Evolutionary conservation across 1,140 invertebrate species (phyloP).

Genomic region (Drosophila navojoa): DNA sequence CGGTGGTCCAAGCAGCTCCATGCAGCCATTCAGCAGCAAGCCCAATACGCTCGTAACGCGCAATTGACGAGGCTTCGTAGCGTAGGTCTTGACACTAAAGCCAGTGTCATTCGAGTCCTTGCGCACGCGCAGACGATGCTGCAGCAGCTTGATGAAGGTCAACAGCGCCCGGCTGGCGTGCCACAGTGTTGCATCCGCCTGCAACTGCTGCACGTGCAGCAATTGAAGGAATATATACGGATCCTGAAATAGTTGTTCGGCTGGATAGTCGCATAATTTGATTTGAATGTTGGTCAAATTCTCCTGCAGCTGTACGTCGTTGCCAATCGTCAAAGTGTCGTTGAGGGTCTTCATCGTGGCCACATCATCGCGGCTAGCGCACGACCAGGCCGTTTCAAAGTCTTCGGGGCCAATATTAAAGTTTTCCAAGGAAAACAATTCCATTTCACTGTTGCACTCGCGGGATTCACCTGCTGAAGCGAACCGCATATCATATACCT

Average conservation of each 20-base stretch:
- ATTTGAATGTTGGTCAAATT: constrained; percentile 53
- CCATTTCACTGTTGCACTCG: constrained; percentile 1
- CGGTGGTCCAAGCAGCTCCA: constrained; percentile 13
- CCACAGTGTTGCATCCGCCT: background rate
- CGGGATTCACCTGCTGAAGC: background rate
- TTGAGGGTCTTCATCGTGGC: constrained; percentile 50
- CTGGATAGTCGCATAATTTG: constrained; percentile 71
- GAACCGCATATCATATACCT: background rate
- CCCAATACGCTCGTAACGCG: constrained; percentile 25
- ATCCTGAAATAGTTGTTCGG: constrained; percentile 69
- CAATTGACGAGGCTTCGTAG: constrained; percentile 25
- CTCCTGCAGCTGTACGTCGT: constrained; percentile 42
- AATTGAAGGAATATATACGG: constrained; percentile 64
- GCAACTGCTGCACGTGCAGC: constrained; percentile 49
- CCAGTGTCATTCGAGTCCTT: constrained; percentile 14
- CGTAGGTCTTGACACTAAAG: background rate
- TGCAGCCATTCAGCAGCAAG: constrained; percentile 35
- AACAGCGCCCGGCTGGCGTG: constrained; percentile 41
- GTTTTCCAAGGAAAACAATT: constrained; percentile 1
- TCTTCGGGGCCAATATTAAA: constrained; percentile 33
- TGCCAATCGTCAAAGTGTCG: constrained; percentile 30
- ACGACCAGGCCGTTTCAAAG: constrained; percentile 62
- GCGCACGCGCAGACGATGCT: constrained; percentile 36
- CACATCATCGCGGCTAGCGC: constrained; percentile 50
- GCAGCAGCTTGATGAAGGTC: constrained; percentile 31